Conservation (phyloP, 53 echinoderm and acorn worm genomes). For the Astropecten irregularis region DNA sequence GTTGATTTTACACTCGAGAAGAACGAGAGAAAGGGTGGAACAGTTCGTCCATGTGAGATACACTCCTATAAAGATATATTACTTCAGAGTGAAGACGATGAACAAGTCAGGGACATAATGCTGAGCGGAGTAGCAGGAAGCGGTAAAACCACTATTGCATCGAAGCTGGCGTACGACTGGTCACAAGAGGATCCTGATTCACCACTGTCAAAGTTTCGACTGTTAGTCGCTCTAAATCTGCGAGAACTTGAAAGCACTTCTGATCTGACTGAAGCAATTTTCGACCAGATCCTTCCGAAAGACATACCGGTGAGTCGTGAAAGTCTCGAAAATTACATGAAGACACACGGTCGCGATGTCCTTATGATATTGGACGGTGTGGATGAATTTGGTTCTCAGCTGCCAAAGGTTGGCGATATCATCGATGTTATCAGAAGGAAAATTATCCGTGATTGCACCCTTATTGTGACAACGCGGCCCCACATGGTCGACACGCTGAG, state of each 20-base stretch:
- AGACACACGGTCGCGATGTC: constrained; percentile 3
- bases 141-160: too few species aligned
- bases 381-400: background rate
- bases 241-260: too few species aligned
- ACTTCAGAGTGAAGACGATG: too few species aligned
- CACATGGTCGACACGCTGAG: background rate
- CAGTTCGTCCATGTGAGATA: background rate
- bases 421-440: background rate
- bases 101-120: too few species aligned
- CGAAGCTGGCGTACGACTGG: constrained; percentile 64
- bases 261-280: too few species aligned
- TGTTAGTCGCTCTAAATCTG: constrained; percentile 38
- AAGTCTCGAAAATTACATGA: background rate
- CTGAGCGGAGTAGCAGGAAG: too few species aligned
- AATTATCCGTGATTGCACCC: constrained; percentile 2
- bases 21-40: background rate
- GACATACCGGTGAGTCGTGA: too few species aligned
- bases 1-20: background rate
- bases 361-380: too few species aligned
- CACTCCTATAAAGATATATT: background rate
- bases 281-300: too few species aligned
- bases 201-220: background rate
- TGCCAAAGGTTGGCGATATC: background rate
- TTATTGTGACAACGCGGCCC: constrained; percentile 41
- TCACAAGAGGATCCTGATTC: background rate